A percentile compares a stretch with the other conserved stretches of the same genome.
These are phyloP conservation scores for Brotula barbata DNA, from an alignment of 2,797 vertebrate species.

Conservation along the genomic window DNA sequence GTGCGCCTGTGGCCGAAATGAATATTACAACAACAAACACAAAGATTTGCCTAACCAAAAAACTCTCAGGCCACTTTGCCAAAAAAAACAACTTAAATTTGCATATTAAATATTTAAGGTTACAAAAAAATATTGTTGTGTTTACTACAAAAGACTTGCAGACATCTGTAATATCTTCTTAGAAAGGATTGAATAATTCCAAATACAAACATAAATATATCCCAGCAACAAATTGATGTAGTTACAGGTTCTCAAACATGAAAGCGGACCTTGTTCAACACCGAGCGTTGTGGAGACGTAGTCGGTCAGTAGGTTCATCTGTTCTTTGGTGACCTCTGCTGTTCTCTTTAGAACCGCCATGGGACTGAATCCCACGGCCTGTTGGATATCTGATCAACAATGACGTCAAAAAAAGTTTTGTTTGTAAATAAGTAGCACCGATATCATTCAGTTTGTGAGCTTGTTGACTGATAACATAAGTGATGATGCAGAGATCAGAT, in stretches of 20 bases:
- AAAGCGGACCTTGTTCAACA: slow-evolving; percentile 67
- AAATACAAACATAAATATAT: not conserved
- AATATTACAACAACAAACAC: no score
- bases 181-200: no score
- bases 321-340: slow-evolving; percentile 63
- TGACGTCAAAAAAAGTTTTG: not conserved
- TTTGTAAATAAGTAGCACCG: not conserved
- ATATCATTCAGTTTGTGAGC: not conserved
- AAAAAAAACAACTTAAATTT: no score
- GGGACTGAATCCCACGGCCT: slow-evolving; percentile 68
- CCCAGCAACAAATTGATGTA: not conserved
- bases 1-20: no score
- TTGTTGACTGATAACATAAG: not conserved
- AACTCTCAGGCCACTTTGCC: no score
- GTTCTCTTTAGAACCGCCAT: slow-evolving; percentile 56
- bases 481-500: not conserved
- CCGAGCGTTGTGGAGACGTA: slow-evolving; percentile 61
- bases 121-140: no score
- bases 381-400: slow-evolving; percentile 58
- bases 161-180: no score
- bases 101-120: no score
- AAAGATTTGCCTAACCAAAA: no score
- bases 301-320: slow-evolving; percentile 56
- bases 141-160: no score
- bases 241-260: not conserved